Evolutionary conservation across 2,113 vertebrate species (phyloP), one percentile per base, ranked within the genome.

Genomic region (Syngnathus scovelli): DNA sequence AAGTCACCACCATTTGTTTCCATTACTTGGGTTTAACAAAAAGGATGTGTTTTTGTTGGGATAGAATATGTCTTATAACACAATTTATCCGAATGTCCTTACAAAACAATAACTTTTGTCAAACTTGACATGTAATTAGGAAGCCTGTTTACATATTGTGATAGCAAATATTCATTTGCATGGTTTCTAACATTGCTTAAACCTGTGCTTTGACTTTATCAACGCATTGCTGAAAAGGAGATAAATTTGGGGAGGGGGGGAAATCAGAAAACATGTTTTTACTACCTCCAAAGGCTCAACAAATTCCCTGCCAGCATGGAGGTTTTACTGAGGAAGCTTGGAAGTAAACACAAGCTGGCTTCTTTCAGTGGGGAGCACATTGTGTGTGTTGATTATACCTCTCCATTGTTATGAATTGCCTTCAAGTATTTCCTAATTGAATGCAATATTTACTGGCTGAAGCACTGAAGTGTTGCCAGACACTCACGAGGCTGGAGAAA

Each of bases 351-450:
- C 64, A 67, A 67, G 74, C 75, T 73, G 77, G 58, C 68, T 64
- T 64, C 66, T 61, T 79, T 76, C 80, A 80, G 61, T 44, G 61
- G 56, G 68, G 75, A 61, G 74, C 61, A 46, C 18, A 21, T 72
- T 49, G 7, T n/a, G 72, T 74, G 76, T 80, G 83, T 81, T 82
- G 68, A 85, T 89, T 85, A 83, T 73, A 79, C 60, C 79, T 76
- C 79, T 78, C 80, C 84, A 85, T 89, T 89, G 85, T 87, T 87
- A 83, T 86, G 85, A 82, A 86, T 85, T 73, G 77, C 77, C 71
- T 75, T 68, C 80, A 85, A 89, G 64, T 82, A 81, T 86, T 89
- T 91, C 88, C 87, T 89, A 78, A 76, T 84, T 76, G 75, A 84
- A 78, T 68, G 67, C 78, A 74, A 66, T 81, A 81, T 89, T 86